Percentiles rank a stretch among this genome's conserved stretches.
Evolutionary conservation across 2,888 invertebrate genomes (phyloP).

Genomic region (Plebejus argus): DNA sequence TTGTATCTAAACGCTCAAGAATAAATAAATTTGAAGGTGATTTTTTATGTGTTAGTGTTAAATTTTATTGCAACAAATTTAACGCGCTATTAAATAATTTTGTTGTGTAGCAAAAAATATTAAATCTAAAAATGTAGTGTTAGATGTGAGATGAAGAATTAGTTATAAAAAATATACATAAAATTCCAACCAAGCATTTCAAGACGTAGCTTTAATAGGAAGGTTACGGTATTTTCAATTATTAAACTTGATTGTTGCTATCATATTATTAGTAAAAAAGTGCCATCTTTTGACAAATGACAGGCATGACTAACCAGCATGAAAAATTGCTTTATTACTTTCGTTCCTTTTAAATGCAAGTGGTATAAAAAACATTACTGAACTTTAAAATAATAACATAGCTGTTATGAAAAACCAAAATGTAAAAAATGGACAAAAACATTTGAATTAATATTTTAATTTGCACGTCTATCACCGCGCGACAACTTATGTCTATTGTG

Average conservation of each 20-base stretch:
- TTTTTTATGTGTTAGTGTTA: constrained; percentile 1
- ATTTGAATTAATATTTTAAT: neutral
- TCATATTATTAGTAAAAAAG: neutral
- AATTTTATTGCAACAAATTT: constrained; percentile 19
- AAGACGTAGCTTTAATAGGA: too few relatives aligned
- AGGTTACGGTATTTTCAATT: neutral
- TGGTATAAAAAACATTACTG: neutral
- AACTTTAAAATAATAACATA: neutral
- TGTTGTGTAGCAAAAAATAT: neutral
- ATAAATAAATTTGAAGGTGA: constrained; percentile 1
- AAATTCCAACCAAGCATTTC: too few relatives aligned
- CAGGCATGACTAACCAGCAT: neutral
- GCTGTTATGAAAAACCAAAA: neutral
- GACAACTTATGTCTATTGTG: too few relatives aligned
- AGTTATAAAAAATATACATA: too few relatives aligned
- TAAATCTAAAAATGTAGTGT: constrained; percentile 2
- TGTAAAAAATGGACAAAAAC: neutral
- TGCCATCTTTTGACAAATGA: neutral
- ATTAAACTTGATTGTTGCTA: neutral
- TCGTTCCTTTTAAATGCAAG: neutral
- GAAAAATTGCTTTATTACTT: neutral
- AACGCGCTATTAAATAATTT: constrained; percentile 14
- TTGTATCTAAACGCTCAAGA: neutral
- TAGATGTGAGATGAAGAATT: neutral
- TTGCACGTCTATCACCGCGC: too few relatives aligned